These are phyloP conservation scores for Trichechus manatus DNA, from an alignment of 2,113 vertebrate species.

Conservation along the genomic window DNA sequence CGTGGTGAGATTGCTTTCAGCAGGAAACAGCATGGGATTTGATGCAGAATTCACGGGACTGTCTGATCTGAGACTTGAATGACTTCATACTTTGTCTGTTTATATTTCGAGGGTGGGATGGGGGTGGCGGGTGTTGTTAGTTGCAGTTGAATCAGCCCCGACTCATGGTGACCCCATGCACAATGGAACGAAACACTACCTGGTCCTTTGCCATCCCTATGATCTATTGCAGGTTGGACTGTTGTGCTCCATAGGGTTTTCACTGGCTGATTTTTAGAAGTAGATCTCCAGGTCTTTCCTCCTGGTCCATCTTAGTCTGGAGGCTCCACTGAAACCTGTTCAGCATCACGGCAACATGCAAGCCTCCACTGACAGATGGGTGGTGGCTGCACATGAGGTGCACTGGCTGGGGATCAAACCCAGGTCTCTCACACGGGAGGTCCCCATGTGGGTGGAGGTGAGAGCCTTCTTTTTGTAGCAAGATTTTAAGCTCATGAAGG, in stretches of 20 bases:
- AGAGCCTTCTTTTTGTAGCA: not conserved
- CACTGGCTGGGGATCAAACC: not conserved
- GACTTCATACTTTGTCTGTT: too few species aligned
- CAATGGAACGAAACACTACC: not conserved
- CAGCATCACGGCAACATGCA: not conserved
- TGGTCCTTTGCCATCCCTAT: not conserved
- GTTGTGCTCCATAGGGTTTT: not conserved
- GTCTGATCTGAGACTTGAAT: not conserved
- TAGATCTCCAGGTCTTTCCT: not conserved
- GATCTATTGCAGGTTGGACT: not conserved
- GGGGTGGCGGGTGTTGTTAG: not conserved
- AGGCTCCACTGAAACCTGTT: not conserved
- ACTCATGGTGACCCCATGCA: not conserved
- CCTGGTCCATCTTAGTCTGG: not conserved
- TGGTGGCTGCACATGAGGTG: not conserved
- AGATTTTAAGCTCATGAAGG: not conserved
- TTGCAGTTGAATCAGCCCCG: not conserved
- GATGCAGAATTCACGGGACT: not conserved
- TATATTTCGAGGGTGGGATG: not conserved
- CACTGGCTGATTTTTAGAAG: not conserved
- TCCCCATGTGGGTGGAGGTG: not conserved
- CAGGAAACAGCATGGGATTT: rapidly evolving
- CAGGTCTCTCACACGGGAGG: not conserved
- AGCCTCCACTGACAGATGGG: not conserved
- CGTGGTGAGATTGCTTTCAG: not conserved